A percentile compares a stretch with the other conserved stretches of the same genome.
phyloP scores from a whole-genome alignment of 2,113 vertebrate genomes.

The Centrocercus urophasianus region DNA sequence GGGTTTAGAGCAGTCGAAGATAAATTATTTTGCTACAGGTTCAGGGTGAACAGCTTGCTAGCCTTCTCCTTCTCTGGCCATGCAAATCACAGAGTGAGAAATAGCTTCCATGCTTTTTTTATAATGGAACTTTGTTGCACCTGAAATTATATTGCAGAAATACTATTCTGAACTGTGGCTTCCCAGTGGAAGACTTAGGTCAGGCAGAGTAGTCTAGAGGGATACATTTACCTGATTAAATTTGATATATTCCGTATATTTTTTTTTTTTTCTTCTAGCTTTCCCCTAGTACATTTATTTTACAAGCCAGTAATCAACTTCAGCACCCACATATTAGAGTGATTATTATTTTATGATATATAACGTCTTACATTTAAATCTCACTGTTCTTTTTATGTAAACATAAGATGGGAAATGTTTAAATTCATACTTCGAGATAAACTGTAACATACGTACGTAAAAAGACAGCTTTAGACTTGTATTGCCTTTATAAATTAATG shows the following conservation, averaged over 20 bases:
- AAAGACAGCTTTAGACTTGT: slow-evolving; percentile 41
- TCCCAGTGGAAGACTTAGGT: slow-evolving; percentile 54
- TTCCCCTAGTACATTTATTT: slow-evolving; percentile 40
- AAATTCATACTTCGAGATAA: slow-evolving; percentile 24
- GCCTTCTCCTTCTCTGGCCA: background rate
- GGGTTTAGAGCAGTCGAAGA: background rate
- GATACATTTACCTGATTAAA: slow-evolving; percentile 64
- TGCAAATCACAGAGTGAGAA: slow-evolving; percentile 24
- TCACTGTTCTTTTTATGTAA: slow-evolving; percentile 46
- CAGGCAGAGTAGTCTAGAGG: slow-evolving; percentile 41
- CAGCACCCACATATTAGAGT: slow-evolving; percentile 51
- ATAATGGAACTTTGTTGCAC: slow-evolving; percentile 36
- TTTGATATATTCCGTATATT: slow-evolving; percentile 53
- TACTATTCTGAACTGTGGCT: slow-evolving; percentile 20
- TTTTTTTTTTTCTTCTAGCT: slow-evolving; percentile 16
- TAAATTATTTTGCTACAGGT: background rate
- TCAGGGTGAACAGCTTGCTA: background rate
- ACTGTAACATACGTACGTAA: background rate
- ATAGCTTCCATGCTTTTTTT: slow-evolving; percentile 31
- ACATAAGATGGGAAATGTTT: slow-evolving; percentile 23
- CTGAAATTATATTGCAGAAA: slow-evolving; percentile 61
- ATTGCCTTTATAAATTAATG: slow-evolving; percentile 42
- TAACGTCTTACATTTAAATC: background rate
- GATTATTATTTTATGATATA: slow-evolving; percentile 67
- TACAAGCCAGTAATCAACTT: slow-evolving; percentile 50